A percentile compares a stretch with the other conserved stretches of the same genome.
phyloP scores from a whole-genome alignment of 2,113 vertebrate genomes.

The Puma concolor region DNA sequence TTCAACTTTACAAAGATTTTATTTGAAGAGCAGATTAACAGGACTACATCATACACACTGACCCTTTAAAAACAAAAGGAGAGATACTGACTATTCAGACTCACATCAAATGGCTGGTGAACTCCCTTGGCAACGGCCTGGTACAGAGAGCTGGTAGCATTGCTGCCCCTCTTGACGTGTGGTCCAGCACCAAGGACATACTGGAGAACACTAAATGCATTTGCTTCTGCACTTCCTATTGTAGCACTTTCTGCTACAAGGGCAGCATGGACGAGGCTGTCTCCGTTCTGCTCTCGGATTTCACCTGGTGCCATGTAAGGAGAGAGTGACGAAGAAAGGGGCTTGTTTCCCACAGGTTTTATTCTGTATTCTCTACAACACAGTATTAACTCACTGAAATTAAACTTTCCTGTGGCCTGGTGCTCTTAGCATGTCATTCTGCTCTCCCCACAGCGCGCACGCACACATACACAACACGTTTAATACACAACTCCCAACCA shows the following conservation, averaged over 20 bases:
- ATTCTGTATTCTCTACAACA: neutral
- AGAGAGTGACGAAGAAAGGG: neutral
- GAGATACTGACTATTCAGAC: conserved; percentile 67
- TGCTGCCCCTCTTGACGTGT: conserved; percentile 93
- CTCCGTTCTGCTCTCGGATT: conserved; percentile 87
- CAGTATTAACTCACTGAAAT: neutral
- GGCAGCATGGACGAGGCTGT: conserved; percentile 91
- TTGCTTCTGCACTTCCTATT: conserved; percentile 88
- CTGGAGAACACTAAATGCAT: conserved; percentile 94
- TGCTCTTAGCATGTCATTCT: neutral
- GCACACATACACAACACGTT: neutral
- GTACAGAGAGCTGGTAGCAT: conserved; percentile 87
- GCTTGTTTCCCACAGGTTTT: neutral
- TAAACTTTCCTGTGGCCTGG: neutral
- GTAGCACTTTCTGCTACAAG: conserved; percentile 91
- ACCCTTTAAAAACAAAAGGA: neutral
- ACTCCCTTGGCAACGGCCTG: conserved; percentile 90
- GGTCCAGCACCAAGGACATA: conserved; percentile 94
- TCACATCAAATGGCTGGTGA: conserved; percentile 93
- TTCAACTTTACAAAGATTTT: neutral
- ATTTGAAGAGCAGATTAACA: neutral
- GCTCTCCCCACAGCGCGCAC: neutral
- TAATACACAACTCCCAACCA: neutral
- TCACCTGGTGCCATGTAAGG: conserved; percentile 87
- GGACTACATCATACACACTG: neutral